Base-by-base conservation (phyloP, 2,113 vertebrate species). In the Atlantisia rogersi region DNA sequence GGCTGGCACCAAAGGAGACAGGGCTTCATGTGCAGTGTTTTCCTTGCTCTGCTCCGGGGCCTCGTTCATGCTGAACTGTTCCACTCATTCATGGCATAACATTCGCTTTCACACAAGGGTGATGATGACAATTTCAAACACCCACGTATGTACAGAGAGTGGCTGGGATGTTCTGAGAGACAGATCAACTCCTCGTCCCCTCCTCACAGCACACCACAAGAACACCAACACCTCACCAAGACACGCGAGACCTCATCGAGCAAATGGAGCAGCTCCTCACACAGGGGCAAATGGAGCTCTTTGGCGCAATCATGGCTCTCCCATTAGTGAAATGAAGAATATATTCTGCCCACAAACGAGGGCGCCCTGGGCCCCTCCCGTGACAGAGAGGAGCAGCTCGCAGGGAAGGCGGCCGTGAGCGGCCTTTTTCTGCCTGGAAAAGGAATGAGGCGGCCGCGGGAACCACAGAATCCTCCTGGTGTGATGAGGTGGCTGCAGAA, bases 131-230 rank as follows among this genome's bases (percentile, higher is more conserved):
- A 58, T 50, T 93, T 74, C 6, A 55, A 86, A 24, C 39, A 39
- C 4, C 15, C 11, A 13, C 5, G 10, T 25, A 12, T 2, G 44
- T 10, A 17, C 22, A 59, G 56, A 18, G 69, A n/a, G 32, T 0
- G 0, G 20, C 48, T 6, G 12, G 13, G 50, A 68, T 53, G 50
- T 90, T 50, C 56, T n/a, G 65, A 10, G 39, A 48, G n/a, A 42
- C 48, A 22, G n/a, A 50, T 28, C 56, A 50, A 7, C 42, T 67
- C 28, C 62, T 56, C 35, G 20, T 8, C 53, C 65, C 63, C 55
- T 26, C 3, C 5, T 25, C 48, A 42, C 44, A 31, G 48, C 37
- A 53, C 19, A 50, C 22, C 48, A 50, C 5, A 29, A 70, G 56
- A 60, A 50, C 77, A 50, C 44, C 56, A 52, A 12, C 60, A 17